phyloP scores from a whole-genome alignment of 92 coral and sea anemone species.

The Parazoanthus darwini region DNA sequence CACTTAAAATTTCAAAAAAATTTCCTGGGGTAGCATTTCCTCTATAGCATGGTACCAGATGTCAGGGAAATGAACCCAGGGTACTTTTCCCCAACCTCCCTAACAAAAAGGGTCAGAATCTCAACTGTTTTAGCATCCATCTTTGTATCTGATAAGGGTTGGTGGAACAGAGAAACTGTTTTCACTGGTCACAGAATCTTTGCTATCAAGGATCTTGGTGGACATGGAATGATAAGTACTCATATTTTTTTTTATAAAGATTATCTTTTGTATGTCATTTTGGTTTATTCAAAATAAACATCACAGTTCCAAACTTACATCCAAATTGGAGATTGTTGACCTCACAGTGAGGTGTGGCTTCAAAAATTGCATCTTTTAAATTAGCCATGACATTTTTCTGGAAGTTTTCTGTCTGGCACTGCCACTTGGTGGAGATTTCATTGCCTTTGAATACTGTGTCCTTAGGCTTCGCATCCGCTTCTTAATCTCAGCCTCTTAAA shows the following conservation, averaged over 20 bases:
- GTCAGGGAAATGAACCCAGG: conserved; percentile 37
- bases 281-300: conserved; percentile 32
- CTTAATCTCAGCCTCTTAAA: conserved; percentile 34
- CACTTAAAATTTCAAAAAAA: conserved; percentile 32
- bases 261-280: conserved; percentile 28
- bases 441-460: conserved; percentile 30
- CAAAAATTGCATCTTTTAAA: conserved; percentile 30
- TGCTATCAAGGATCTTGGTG: conserved; percentile 36
- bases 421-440: conserved; percentile 41
- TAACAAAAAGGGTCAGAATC: conserved; percentile 35
- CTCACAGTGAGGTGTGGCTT: conserved; percentile 34
- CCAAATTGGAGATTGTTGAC: conserved; percentile 33
- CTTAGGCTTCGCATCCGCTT: conserved; percentile 27
- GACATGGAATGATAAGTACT: conserved; percentile 21
- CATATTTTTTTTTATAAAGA: conserved; percentile 19
- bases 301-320: conserved; percentile 23
- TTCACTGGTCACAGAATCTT: conserved; percentile 35
- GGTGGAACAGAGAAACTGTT: conserved; percentile 36
- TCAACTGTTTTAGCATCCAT: conserved; percentile 23
- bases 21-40: conserved; percentile 36
- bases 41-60: conserved; percentile 36
- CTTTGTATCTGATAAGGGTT: conserved; percentile 16
- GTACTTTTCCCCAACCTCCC: conserved; percentile 37
- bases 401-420: conserved; percentile 28
- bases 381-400: conserved; percentile 18